A percentile compares a stretch with the other conserved stretches of the same genome.
These are phyloP conservation scores for Meloidogyne chitwoodi DNA, from an alignment of 1,140 invertebrate species.

Conservation along the genomic window DNA sequence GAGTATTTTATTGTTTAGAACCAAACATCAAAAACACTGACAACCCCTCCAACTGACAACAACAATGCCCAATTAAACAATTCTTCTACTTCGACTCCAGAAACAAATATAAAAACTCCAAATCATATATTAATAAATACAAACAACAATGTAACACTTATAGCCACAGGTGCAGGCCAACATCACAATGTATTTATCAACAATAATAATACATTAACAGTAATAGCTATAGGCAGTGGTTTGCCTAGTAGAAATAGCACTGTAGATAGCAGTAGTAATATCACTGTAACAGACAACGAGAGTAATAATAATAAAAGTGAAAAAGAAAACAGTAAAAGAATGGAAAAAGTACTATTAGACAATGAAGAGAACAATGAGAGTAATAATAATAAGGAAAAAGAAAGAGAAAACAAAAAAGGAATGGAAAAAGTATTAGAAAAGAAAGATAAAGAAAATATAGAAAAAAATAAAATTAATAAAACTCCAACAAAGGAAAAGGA, in stretches of 20 bases:
- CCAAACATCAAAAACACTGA: no score
- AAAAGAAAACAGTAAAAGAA: conserved; percentile 1
- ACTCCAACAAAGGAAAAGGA: neutral
- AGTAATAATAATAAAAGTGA: neutral
- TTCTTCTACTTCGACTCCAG: neutral
- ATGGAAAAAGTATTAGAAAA: neutral
- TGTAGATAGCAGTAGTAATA: neutral
- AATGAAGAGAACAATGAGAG: conserved; percentile 9
- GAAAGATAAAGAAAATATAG: neutral
- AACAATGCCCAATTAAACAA: no score
- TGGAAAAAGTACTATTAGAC: neutral
- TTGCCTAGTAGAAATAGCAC: neutral
- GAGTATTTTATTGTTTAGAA: no score
- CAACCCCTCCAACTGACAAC: no score
- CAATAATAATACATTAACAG: neutral
- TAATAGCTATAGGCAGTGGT: neutral
- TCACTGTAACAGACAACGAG: neutral
- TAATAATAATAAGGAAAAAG: no score
- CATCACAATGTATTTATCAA: neutral
- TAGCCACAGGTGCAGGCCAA: neutral
- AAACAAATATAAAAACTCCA: neutral
- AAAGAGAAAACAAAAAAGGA: conserved; percentile 1
- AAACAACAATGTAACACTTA: neutral
- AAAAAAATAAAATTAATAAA: neutral
- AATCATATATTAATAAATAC: neutral